Conservation (phyloP, 2,888 invertebrate genomes). For the Polyommatus icarus region DNA sequence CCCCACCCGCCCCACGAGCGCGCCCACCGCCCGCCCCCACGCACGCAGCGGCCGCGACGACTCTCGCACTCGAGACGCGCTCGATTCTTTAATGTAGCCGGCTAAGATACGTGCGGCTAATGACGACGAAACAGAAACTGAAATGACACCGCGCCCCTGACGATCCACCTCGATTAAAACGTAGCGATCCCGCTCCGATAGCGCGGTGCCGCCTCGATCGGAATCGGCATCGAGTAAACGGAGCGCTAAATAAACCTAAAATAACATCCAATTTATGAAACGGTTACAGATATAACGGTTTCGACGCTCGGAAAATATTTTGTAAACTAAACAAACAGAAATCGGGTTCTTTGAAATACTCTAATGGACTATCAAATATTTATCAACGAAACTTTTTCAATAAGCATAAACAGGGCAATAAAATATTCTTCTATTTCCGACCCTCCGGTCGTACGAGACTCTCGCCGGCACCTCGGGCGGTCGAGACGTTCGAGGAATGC, state of each 20-base stretch:
- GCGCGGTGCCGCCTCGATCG: not conserved
- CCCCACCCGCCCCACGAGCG: conserved; percentile 66
- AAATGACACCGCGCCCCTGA: conserved; percentile 14
- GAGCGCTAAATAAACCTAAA: not conserved
- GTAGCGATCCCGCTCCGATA: not conserved
- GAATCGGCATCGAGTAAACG: not conserved
- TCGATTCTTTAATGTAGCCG: conserved; percentile 51
- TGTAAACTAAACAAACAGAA: conserved; percentile 20
- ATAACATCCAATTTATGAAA: not conserved
- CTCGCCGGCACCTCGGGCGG: not conserved
- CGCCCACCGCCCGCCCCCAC: conserved; percentile 57
- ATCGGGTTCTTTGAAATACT: conserved; percentile 10
- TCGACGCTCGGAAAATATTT: not conserved
- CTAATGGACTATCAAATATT: conserved; percentile 30
- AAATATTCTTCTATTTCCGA: conserved; percentile 15
- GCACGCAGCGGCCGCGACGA: conserved; percentile 50
- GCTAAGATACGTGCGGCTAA: conserved; percentile 46
- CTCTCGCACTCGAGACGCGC: conserved; percentile 50
- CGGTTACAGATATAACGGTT: not conserved
- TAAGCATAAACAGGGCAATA: conserved; percentile 28
- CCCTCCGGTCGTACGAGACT: not conserved
- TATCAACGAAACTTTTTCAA: conserved; percentile 28
- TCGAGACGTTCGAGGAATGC: not conserved
- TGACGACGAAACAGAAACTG: conserved; percentile 32
- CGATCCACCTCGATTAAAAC: conserved; percentile 22